Evolutionary conservation across 2,888 invertebrate species (phyloP).

Genomic region (Clanis bilineata): DNA sequence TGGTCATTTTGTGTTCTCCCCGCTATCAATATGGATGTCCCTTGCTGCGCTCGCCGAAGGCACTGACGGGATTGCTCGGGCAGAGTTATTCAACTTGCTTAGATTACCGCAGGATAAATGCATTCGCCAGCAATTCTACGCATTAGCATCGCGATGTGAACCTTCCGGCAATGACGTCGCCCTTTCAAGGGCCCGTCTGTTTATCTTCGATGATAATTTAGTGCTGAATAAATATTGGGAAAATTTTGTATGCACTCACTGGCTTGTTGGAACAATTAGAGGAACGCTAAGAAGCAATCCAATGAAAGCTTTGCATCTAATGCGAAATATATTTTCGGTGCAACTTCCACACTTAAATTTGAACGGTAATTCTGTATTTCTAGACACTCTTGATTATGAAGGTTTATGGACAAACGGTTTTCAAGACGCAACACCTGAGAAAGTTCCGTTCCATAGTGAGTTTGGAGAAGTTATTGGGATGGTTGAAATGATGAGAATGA

Average conservation of each 20-base stretch:
- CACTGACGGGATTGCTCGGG: constrained; percentile 22
- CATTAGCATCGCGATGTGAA: constrained; percentile 25
- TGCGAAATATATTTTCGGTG: constrained; percentile 6
- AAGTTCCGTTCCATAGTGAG: constrained; percentile 37
- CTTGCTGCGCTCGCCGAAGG: constrained; percentile 35
- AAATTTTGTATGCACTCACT: constrained; percentile 20
- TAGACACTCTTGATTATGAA: constrained; percentile 14
- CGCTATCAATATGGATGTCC: constrained; percentile 30
- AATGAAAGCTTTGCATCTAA: neutral
- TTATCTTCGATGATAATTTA: constrained; percentile 28
- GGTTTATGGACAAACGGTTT: constrained; percentile 42
- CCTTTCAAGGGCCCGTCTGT: constrained; percentile 23
- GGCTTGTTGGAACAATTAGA: constrained; percentile 21
- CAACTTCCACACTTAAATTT: neutral
- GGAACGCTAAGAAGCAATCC: constrained; percentile 12
- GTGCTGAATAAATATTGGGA: constrained; percentile 27
- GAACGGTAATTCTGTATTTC: constrained; percentile 14
- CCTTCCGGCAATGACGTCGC: constrained; percentile 24
- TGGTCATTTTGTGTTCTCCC: constrained; percentile 29
- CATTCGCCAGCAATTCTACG: constrained; percentile 29
- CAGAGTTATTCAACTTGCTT: constrained; percentile 28
- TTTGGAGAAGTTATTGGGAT: constrained; percentile 31
- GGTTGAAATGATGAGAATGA: constrained; percentile 40
- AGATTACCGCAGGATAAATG: constrained; percentile 29
- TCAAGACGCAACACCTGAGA: constrained; percentile 26